Evolutionary conservation across 2,797 vertebrate genomes (phyloP), one percentile per base, ranked within the genome.

Genomic region (Tympanoctomys barrerae): DNA sequence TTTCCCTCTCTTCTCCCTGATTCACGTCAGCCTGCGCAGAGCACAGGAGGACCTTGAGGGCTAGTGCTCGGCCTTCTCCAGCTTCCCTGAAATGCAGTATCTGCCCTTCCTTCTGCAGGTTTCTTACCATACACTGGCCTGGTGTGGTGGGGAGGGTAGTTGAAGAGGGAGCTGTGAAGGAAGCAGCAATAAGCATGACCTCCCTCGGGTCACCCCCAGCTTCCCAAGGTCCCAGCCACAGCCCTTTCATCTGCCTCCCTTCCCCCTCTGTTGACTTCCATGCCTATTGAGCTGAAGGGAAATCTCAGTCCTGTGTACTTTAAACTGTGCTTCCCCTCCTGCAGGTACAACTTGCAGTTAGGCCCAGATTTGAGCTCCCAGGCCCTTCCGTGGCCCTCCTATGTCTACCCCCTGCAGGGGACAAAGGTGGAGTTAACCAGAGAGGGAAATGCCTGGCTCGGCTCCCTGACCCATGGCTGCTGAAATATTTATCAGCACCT

Each of bases 401-500:
- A 77, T 0, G 6, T 26, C 46, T 26, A 39, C 59, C 36, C 42
- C 66, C n/a, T 14, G 0, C 70, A 59, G 22, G 33, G 54, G 70
- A 24, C 81, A 42, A 64, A 79, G 57, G 59, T 83, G 62, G 87
- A 68, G 54, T 75, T 85, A 71, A 70, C 31, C 91, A 78, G 87
- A 88, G 78, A 62, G 57, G 62, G 66, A 52, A 39, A 95, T 7
- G 68, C 39, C 87, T 81, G 88, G 18, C 86, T 52, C 10, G 31
- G 62, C 70, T 95, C 49, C 49, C 18, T 22, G 59, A 88, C 11
- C 28, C 10, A 0, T 7, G 78, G 36, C 87, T 92, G 83, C 84
- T 96, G 83, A 94, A 96, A 96, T 96, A 96, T 92, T 94, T 85
- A 92, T 85, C 36, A 5, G 4, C n/a, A 49, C 71, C 33, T 83